These are phyloP conservation scores for Glyphotaelius pellucidus DNA, from an alignment of 2,888 invertebrate genomes.

Conservation along the genomic window DNA sequence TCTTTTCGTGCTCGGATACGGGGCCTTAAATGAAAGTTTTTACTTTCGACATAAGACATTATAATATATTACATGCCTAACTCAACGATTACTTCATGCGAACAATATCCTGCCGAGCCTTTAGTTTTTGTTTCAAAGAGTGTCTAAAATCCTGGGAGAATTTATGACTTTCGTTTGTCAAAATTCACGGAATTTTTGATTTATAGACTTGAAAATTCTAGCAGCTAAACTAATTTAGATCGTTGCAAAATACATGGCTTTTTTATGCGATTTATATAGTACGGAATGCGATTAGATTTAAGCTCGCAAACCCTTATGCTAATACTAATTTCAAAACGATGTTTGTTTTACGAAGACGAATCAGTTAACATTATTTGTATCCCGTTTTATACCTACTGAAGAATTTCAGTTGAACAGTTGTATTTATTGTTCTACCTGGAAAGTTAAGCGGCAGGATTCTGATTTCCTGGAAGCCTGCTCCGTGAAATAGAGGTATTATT, in stretches of 20 bases:
- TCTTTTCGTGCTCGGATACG: too few species aligned
- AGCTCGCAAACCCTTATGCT: not conserved
- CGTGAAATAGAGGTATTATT: not conserved
- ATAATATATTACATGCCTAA: not conserved
- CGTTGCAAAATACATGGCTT: not conserved
- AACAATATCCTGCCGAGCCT: not conserved
- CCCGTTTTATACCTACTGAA: not conserved
- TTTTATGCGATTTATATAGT: not conserved
- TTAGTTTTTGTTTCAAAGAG: not conserved
- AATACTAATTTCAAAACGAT: too few species aligned
- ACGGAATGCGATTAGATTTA: not conserved
- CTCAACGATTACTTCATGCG: not conserved
- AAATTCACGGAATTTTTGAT: not conserved
- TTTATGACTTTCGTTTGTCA: constrained; percentile 2
- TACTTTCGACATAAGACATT: too few species aligned
- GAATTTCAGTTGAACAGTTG: not conserved
- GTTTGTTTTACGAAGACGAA: not conserved
- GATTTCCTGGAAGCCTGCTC: not conserved
- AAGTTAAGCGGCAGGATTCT: not conserved
- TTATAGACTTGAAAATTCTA: not conserved
- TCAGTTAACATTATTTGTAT: not conserved
- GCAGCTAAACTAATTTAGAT: not conserved
- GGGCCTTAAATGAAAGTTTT: too few species aligned
- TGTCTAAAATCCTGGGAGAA: not conserved
- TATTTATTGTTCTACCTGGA: not conserved